phyloP scores from a whole-genome alignment of 2,113 vertebrate genomes.

The Cairina moschata region DNA sequence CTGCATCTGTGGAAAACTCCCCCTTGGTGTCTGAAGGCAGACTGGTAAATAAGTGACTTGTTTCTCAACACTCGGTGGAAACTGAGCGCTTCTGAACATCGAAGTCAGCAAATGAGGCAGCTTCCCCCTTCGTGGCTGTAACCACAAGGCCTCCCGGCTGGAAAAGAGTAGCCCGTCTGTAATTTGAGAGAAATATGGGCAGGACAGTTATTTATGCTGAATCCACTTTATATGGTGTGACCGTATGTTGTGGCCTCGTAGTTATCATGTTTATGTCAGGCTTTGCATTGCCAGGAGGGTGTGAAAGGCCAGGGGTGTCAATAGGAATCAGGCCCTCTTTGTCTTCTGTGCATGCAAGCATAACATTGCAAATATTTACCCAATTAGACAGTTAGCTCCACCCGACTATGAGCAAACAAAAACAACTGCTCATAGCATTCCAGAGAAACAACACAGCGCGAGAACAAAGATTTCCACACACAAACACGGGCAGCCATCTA shows the following conservation, averaged over 20 bases:
- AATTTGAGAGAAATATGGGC: neutral
- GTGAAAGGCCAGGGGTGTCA: neutral
- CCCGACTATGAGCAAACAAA: conserved; percentile 26
- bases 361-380: conserved; percentile 31
- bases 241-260: neutral
- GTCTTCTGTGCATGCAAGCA: neutral
- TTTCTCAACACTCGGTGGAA: neutral
- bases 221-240: neutral
- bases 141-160: neutral
- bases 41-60: neutral
- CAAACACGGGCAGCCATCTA: neutral
- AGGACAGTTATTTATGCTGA: neutral
- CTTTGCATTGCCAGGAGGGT: neutral
- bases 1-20: neutral
- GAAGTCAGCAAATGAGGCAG: neutral
- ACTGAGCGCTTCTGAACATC: neutral
- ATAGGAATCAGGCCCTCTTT: neutral
- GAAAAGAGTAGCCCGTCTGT: neutral
- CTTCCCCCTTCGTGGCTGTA: neutral
- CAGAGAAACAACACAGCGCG: conserved; percentile 11
- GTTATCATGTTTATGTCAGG: neutral
- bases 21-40: neutral
- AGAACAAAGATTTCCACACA: conserved; percentile 39
- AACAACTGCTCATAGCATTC: conserved; percentile 60
- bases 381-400: conserved; percentile 48